Conservation (phyloP, 2,113 vertebrate species). For the Colossoma macropomum region DNA sequence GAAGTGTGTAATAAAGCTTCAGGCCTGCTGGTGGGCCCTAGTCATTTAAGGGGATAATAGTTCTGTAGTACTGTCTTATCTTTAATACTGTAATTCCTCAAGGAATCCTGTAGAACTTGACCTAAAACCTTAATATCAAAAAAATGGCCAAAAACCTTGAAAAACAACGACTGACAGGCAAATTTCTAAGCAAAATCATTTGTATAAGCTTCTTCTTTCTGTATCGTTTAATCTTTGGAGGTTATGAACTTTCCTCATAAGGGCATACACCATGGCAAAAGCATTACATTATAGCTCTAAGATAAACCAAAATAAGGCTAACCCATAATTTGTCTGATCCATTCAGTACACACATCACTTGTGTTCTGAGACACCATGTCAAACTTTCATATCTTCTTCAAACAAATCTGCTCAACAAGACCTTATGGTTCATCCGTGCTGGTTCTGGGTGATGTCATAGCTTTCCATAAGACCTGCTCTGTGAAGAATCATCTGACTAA, state of each 20-base stretch:
- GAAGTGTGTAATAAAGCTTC: too few relatives aligned
- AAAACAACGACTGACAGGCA: not conserved
- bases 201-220: not conserved
- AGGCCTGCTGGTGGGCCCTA: too few relatives aligned
- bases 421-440: slow-evolving; percentile 33
- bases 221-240: not conserved
- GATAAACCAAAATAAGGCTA: not conserved
- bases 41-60: too few relatives aligned
- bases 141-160: too few relatives aligned
- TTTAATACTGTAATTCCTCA: too few relatives aligned
- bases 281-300: not conserved
- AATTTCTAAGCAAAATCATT: not conserved
- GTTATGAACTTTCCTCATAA: not conserved
- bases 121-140: too few relatives aligned
- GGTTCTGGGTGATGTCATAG: slow-evolving; percentile 60
- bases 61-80: too few relatives aligned
- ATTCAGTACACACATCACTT: slow-evolving; percentile 22
- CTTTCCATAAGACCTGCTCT: slow-evolving; percentile 38
- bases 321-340: not conserved
- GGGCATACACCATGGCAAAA: not conserved
- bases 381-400: slow-evolving; percentile 7
- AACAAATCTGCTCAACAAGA: slow-evolving; percentile 9
- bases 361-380: not conserved
- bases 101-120: too few relatives aligned
- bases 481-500: slow-evolving; percentile 54